A percentile compares a stretch with the other conserved stretches of the same genome.
These are phyloP conservation scores for Chaetorhynchus papuensis DNA, from an alignment of 2,113 vertebrate species.

Conservation along the genomic window DNA sequence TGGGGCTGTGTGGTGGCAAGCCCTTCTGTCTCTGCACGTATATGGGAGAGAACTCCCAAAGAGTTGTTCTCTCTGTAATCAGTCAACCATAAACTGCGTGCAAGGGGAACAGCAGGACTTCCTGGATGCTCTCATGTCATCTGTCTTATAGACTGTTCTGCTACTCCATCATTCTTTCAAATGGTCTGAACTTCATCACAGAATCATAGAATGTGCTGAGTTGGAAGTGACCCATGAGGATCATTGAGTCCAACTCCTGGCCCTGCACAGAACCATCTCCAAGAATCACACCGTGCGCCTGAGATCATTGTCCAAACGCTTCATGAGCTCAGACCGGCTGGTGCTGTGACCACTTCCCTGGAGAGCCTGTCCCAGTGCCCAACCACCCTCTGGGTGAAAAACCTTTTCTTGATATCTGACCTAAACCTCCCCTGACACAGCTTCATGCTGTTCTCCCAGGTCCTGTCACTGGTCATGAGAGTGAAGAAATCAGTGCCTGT, in stretches of 20 bases:
- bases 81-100: background rate
- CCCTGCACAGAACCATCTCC: background rate
- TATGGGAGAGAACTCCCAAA: background rate
- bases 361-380: background rate
- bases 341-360: background rate
- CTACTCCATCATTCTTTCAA: background rate
- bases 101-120: background rate
- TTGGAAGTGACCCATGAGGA: background rate
- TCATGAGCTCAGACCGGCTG: background rate
- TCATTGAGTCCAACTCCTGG: background rate
- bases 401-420: background rate
- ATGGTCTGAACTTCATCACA: background rate
- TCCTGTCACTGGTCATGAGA: background rate
- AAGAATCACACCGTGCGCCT: background rate
- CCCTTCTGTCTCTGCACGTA: background rate
- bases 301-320: background rate
- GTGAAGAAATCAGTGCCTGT: background rate
- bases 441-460: background rate
- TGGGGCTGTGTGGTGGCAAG: background rate
- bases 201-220: background rate
- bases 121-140: fast-evolving
- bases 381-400: background rate
- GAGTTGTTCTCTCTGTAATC: background rate
- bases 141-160: background rate
- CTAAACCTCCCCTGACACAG: background rate